Conservation (phyloP, 1,140 invertebrate species). For the Neodiprion virginianus region DNA sequence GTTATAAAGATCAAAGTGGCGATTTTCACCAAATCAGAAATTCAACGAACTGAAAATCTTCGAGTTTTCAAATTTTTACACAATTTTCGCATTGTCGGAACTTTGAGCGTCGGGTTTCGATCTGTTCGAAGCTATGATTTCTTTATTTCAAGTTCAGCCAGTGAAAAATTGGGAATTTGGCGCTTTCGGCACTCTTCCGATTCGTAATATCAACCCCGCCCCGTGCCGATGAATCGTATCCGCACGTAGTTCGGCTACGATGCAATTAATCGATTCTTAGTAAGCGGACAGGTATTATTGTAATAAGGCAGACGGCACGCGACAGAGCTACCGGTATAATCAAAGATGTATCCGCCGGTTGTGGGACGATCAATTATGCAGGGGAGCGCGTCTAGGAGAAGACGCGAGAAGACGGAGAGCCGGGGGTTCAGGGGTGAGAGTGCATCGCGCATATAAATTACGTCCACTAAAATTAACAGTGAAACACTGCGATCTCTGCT, state of each 20-base stretch:
- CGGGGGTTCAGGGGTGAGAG: conserved; percentile 30
- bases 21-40: too few relatives aligned
- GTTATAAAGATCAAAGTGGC: too few relatives aligned
- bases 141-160: too few relatives aligned
- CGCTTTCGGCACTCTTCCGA: too few relatives aligned
- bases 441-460: conserved; percentile 23
- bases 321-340: neutral
- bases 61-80: too few relatives aligned
- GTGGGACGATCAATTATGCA: neutral
- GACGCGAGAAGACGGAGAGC: conserved; percentile 9
- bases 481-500: too few relatives aligned
- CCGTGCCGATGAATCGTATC: neutral
- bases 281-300: too few relatives aligned
- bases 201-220: neutral
- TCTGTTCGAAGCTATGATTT: too few relatives aligned
- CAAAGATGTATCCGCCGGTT: neutral
- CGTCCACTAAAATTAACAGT: neutral
- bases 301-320: neutral
- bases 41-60: too few relatives aligned
- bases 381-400: neutral
- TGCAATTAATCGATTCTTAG: neutral
- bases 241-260: neutral
- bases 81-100: too few relatives aligned
- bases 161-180: too few relatives aligned
- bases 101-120: too few relatives aligned